Evolutionary conservation across 2,888 invertebrate genomes (phyloP), one percentile per base, ranked within the genome.

Genomic region (Temnothorax ravouxi): DNA sequence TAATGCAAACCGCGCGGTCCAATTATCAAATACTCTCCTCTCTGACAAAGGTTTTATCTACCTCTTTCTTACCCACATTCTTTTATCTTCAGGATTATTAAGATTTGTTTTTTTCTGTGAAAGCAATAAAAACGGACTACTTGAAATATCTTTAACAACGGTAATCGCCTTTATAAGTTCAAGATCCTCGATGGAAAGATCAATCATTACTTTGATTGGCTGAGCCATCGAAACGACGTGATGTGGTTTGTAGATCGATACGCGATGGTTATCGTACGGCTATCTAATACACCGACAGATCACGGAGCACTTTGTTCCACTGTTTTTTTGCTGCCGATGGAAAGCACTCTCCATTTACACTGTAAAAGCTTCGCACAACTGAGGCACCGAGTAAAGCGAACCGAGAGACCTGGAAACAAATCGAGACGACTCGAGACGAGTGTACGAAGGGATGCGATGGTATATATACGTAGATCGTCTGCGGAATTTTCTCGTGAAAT

Each of bases 361-460:
- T 50, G 76, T 79, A 59, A 84, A 72, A 80, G 85, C 71, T 62
- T 29, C 41, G 52, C 25, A 47, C 80, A 87, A 83, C 67, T 64
- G 79, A 86, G 80, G 64, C 61, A 75, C 34, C 66, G 29, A 76
- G 75, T 41, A 61, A 76, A 69, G 38, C 56, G 85, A 69, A 83
- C 76, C 66, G 75, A 69, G 75, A 81, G 47, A 62, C 74, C 67
- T 50, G 83, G 66, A 81, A 85, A 85, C 85, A 76, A 81, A 76
- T 83, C 71, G 75, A 64, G 50, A 67, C 66, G 71, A 71, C 69
- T 59, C 44, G 44, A 66, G 56, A 79, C n/a, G 29, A 34, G n/a
- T 54, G 29, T 54, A 50, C 25, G 25, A 54, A 64, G 25, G 3
- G 11, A 54, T 54, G 11, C 8, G 2, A 18, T 15, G 41, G 3